These are phyloP conservation scores for Brachionus rubens DNA, from an alignment of 1,140 invertebrate species.

Conservation along the genomic window DNA sequence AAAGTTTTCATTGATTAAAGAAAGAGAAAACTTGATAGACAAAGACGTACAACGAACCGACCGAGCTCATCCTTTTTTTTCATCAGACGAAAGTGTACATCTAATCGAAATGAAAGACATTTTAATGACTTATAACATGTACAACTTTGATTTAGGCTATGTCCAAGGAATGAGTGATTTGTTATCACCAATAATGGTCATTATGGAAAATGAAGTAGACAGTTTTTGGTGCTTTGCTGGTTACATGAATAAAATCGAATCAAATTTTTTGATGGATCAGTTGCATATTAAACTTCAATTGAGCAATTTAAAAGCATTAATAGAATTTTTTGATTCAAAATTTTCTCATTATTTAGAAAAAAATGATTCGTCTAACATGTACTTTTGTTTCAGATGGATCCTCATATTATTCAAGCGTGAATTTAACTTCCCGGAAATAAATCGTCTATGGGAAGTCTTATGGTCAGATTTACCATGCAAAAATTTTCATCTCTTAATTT, in stretches of 20 bases:
- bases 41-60: constrained; percentile 97
- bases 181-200: constrained; percentile 81
- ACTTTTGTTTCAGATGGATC: constrained; percentile 89
- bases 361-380: constrained; percentile 92
- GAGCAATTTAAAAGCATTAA: constrained; percentile 74
- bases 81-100: constrained; percentile 85
- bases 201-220: constrained; percentile 82
- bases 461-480: constrained; percentile 86
- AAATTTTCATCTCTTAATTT: constrained; percentile 88
- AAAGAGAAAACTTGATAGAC: constrained; percentile 88
- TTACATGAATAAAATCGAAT: constrained; percentile 90
- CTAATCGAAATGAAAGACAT: constrained; percentile 80
- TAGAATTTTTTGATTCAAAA: constrained; percentile 76
- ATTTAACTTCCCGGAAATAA: constrained; percentile 64
- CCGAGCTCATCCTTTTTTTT: constrained; percentile 81
- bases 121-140: constrained; percentile 99
- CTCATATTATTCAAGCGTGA: constrained; percentile 68
- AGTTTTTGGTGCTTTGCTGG: constrained; percentile 99
- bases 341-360: constrained; percentile 73
- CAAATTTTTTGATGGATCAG: constrained; percentile 98
- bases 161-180: constrained; percentile 90
- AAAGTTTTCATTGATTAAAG: constrained; percentile 68
- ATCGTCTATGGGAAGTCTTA: constrained; percentile 66
- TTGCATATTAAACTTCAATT: constrained; percentile 86
- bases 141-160: constrained; percentile 90